A percentile compares a stretch with the other conserved stretches of the same genome.
These are phyloP conservation scores for Trematomus bernacchii DNA, from an alignment of 2,797 vertebrate species.

Conservation along the genomic window DNA sequence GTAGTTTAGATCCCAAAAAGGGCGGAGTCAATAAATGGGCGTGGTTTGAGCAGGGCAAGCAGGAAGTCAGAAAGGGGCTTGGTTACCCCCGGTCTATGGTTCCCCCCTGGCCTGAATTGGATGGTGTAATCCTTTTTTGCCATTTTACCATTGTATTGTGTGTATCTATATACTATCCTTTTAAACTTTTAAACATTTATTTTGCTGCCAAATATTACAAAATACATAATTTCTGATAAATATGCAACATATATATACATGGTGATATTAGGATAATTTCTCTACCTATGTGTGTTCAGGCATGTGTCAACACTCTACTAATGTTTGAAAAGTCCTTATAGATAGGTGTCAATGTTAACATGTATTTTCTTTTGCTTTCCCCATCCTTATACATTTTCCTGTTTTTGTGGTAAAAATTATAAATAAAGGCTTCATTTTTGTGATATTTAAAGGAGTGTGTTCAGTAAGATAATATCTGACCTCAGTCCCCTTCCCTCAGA, in stretches of 20 bases:
- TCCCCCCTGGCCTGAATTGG: too few relatives aligned
- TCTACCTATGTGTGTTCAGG: background rate
- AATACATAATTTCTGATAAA: background rate
- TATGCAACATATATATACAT: background rate
- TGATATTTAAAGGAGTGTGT: background rate
- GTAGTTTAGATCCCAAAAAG: too few relatives aligned
- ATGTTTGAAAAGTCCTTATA: too few relatives aligned
- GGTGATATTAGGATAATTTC: background rate
- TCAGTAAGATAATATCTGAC: slow-evolving; percentile 14
- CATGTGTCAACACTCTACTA: background rate
- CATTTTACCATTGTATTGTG: background rate
- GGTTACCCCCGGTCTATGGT: too few relatives aligned
- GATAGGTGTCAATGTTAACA: too few relatives aligned
- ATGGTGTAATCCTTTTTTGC: too few relatives aligned
- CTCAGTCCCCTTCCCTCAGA: background rate
- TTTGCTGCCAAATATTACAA: background rate
- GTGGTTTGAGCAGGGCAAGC: too few relatives aligned
- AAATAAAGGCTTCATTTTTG: background rate
- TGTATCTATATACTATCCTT: background rate
- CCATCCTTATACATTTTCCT: background rate
- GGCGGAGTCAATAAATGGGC: too few relatives aligned
- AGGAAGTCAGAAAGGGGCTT: too few relatives aligned
- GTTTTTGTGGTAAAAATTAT: background rate
- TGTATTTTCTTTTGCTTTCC: background rate
- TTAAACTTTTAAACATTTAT: background rate